Percentiles rank a stretch among this genome's conserved stretches.
Evolutionary conservation across 2,113 vertebrate species (phyloP).

Genomic region (Cyanoramphus novaezelandiae): DNA sequence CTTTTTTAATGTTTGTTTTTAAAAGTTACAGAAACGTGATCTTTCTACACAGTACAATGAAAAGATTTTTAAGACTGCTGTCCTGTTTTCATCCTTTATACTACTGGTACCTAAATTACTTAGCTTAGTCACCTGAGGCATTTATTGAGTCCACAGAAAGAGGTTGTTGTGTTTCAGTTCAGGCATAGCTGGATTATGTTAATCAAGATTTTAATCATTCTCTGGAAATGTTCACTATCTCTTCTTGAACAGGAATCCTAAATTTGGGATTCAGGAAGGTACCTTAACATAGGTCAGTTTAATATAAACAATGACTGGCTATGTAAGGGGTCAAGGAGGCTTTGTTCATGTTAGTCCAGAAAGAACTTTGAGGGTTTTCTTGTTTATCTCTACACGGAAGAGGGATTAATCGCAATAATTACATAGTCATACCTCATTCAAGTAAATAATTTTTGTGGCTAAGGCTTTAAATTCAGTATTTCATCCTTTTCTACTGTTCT

Average conservation of each 20-base stretch:
- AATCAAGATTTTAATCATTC: neutral
- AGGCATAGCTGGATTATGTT: neutral
- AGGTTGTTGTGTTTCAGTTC: neutral
- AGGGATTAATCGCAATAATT: neutral
- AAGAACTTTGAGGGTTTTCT: neutral
- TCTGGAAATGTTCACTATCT: neutral
- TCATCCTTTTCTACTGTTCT: neutral
- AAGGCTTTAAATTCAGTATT: neutral
- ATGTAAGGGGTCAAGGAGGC: neutral
- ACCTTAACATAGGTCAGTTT: neutral
- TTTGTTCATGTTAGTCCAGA: neutral
- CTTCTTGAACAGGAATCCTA: neutral
- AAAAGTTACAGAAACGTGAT: neutral
- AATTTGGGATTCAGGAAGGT: neutral
- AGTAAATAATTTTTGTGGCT: neutral
- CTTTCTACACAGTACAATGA: neutral
- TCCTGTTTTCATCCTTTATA: neutral
- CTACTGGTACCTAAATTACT: neutral
- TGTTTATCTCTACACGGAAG: neutral
- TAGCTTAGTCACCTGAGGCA: neutral
- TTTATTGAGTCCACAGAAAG: neutral
- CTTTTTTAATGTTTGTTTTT: neutral
- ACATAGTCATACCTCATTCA: neutral
- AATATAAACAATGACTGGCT: neutral
- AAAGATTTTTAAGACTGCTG: neutral